These are phyloP conservation scores for Engraulis encrasicolus DNA, from an alignment of 2,113 vertebrate genomes.

Conservation along the genomic window DNA sequence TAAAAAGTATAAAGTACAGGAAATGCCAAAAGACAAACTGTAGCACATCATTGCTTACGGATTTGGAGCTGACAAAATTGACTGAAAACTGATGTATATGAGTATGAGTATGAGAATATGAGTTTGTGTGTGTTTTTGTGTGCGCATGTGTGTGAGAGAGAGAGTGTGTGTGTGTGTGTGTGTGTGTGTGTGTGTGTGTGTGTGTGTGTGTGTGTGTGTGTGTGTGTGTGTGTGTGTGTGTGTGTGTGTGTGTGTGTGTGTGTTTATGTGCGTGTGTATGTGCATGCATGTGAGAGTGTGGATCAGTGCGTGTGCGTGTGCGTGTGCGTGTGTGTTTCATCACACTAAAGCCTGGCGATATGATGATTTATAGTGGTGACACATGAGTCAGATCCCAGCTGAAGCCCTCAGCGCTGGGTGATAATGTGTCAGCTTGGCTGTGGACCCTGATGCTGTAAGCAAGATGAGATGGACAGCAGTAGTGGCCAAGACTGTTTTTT, in stretches of 20 bases:
- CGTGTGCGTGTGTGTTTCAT: not conserved
- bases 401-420: not conserved
- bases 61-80: too few species aligned
- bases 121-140: too few species aligned
- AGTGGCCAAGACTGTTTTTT: not conserved
- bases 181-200: not conserved
- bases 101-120: too few species aligned
- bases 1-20: too few species aligned
- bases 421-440: conserved; percentile 2
- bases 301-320: not conserved
- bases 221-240: too few species aligned
- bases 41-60: too few species aligned
- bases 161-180: not conserved
- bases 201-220: not conserved
- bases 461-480: not conserved
- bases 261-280: too few species aligned
- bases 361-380: conserved; percentile 6
- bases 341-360: not conserved
- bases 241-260: too few species aligned
- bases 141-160: too few species aligned
- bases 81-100: too few species aligned
- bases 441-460: not conserved
- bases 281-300: not conserved
- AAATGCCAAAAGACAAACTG: too few species aligned
- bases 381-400: conserved; percentile 10